Percentiles rank a stretch among this genome's conserved stretches.
Evolutionary conservation across 2,888 invertebrate genomes (phyloP).

Genomic region (Chironomus riparius): DNA sequence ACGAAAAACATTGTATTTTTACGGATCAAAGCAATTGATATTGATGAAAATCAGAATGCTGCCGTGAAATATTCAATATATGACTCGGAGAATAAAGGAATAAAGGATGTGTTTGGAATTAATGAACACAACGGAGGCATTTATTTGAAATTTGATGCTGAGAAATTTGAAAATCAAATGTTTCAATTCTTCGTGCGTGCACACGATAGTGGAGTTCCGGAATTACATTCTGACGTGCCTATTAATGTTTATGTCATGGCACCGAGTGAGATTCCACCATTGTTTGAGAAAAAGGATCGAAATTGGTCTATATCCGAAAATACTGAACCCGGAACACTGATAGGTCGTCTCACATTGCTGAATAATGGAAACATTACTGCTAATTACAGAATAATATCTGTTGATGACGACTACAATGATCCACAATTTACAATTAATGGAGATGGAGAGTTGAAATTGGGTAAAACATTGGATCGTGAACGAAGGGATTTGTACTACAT

Average conservation of each 20-base stretch:
- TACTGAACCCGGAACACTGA: conserved; percentile 55
- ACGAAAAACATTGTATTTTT: conserved; percentile 50
- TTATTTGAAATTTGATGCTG: conserved; percentile 53
- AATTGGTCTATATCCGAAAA: conserved; percentile 75
- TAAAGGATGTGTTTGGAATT: conserved; percentile 62
- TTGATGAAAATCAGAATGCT: conserved; percentile 65
- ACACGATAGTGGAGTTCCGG: conserved; percentile 65
- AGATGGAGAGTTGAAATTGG: conserved; percentile 63
- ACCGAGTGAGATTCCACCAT: conserved; percentile 58
- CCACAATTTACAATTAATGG: conserved; percentile 63
- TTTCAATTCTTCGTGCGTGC: conserved; percentile 87
- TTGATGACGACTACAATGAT: conserved; percentile 45
- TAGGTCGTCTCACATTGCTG: conserved; percentile 55
- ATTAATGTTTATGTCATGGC: conserved; percentile 71
- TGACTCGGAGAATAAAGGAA: conserved; percentile 54
- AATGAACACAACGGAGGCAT: conserved; percentile 67
- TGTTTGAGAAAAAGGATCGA: conserved; percentile 62
- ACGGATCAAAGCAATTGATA: conserved; percentile 64
- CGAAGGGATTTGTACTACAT: conserved; percentile 57
- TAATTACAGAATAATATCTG: conserved; percentile 53
- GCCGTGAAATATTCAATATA: conserved; percentile 68
- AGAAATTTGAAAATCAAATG: conserved; percentile 57
- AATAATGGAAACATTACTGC: conserved; percentile 51
- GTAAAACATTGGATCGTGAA: conserved; percentile 69
- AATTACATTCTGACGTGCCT: conserved; percentile 72